These are phyloP conservation scores for Archips crataeganus DNA, from an alignment of 2,888 invertebrate genomes.

Conservation along the genomic window DNA sequence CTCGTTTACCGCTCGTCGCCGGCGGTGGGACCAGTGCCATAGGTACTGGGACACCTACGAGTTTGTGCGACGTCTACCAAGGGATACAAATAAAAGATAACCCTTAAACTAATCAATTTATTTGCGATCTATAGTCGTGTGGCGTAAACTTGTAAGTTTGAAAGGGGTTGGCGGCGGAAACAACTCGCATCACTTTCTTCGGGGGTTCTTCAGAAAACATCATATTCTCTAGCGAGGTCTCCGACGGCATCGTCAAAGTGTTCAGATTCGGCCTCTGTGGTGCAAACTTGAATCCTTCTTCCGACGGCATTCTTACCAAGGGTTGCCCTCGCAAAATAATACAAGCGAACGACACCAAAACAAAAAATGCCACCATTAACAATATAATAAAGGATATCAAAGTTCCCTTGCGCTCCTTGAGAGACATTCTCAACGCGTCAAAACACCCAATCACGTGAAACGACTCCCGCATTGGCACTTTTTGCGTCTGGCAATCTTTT, in stretches of 20 bases:
- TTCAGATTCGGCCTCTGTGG: conserved; percentile 49
- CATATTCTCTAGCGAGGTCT: conserved; percentile 63
- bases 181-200: conserved; percentile 69
- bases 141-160: conserved; percentile 63
- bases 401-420: conserved; percentile 60
- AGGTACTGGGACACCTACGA: too few species aligned
- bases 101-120: conserved; percentile 1
- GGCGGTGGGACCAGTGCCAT: too few species aligned
- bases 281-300: conserved; percentile 48
- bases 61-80: background rate
- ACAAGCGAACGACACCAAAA: conserved; percentile 67
- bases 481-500: conserved; percentile 58
- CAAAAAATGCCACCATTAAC: conserved; percentile 53
- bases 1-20: too few species aligned
- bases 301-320: conserved; percentile 59
- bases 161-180: conserved; percentile 71
- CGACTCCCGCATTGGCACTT: conserved; percentile 50
- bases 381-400: conserved; percentile 65
- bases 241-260: conserved; percentile 47
- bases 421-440: conserved; percentile 57
- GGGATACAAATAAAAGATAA: background rate
- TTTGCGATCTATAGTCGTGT: conserved; percentile 5
- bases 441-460: conserved; percentile 67
- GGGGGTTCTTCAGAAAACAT: conserved; percentile 69
- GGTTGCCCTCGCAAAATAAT: conserved; percentile 71